Base-by-base conservation (phyloP, 2,888 invertebrate species). In the Allacma fusca region DNA sequence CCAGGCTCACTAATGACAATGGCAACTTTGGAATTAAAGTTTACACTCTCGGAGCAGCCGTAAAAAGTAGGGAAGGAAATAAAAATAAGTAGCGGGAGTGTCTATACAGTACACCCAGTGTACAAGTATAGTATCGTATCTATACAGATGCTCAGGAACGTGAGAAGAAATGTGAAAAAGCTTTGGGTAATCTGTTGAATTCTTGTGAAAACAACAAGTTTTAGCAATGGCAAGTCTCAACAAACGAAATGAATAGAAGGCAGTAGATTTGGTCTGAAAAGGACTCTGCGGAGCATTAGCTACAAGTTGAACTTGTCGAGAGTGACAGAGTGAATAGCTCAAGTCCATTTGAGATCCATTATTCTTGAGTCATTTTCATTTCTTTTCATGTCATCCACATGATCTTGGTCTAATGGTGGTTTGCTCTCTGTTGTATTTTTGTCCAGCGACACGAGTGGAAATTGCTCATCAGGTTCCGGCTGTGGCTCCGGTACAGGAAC, bases 401-500 rank as follows among this genome's bases (percentile, higher is more conserved):
- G 34, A 68, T 68, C 62, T 62, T 12, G 24, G 7, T 40, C 59
- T 64, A 64, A 64, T 73, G 73, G 73, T 73, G 62, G 73, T 73
- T 73, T 64, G n/a, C 64, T 40, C 43, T 73, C n/a, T 73, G 2
- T 43, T 26, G 5, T 23, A 1, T 19, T 29, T 59, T 23, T 59
- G 34, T 69, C 21, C 28, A 75, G 65, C 29, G 73, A 71, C 70
- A 83, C 83, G 57, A 83, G 81, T 79, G 82, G 82, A 64, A 82
- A 82, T 80, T 82, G 83, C 23, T 83, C 82, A 44, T 81, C 81
- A 62, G 80, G 82, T 44, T 82, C 82, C 21, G 79, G 81, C 13
- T 81, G 80, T 76, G 83, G 82, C 16, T 81, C 81, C 65, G 81
- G 82, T 40, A 81, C 82, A 40, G 81, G 81, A 71, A 80, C 82